phyloP scores from a whole-genome alignment of 1,140 invertebrate species.

The Pseudomyrmex gracilis region DNA sequence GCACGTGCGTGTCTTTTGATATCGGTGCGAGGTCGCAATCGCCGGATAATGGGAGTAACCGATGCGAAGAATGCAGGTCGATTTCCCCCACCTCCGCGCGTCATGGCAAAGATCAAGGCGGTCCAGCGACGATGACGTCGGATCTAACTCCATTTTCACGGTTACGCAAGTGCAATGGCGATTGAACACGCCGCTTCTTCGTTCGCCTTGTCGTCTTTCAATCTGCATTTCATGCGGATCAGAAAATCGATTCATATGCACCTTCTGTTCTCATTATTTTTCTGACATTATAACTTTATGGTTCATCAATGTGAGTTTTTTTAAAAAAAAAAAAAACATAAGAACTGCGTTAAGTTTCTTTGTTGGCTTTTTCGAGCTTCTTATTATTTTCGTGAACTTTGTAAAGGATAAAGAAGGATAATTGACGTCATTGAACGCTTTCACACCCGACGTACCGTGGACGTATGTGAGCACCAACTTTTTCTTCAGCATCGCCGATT shows the following conservation, averaged over 20 bases:
- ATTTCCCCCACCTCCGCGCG: slow-evolving; percentile 44
- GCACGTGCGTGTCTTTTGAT: slow-evolving; percentile 60
- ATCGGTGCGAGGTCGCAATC: slow-evolving; percentile 68
- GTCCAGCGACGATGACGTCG: slow-evolving; percentile 55
- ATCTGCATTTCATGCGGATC: background rate
- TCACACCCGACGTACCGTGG: slow-evolving; percentile 15
- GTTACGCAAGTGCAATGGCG: slow-evolving; percentile 59
- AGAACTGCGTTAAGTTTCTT: slow-evolving; percentile 42
- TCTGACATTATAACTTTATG: background rate
- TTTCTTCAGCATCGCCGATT: slow-evolving; percentile 26
- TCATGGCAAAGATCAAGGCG: slow-evolving; percentile 76
- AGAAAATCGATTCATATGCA: slow-evolving; percentile 1
- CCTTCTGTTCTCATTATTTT: background rate
- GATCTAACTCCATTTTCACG: slow-evolving; percentile 60
- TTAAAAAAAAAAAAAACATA: slow-evolving; percentile 39
- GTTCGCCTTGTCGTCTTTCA: background rate
- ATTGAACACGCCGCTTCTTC: background rate
- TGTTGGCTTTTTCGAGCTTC: background rate
- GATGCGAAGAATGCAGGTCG: slow-evolving; percentile 75
- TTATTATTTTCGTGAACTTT: slow-evolving; percentile 5
- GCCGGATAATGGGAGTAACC: slow-evolving; percentile 71
- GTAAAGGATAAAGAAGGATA: slow-evolving; percentile 15
- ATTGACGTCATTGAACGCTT: slow-evolving; percentile 53
- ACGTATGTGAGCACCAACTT: slow-evolving; percentile 43
- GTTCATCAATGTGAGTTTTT: background rate